These are phyloP conservation scores for Tinea trinotella DNA, from an alignment of 2,888 invertebrate species.

Conservation along the genomic window DNA sequence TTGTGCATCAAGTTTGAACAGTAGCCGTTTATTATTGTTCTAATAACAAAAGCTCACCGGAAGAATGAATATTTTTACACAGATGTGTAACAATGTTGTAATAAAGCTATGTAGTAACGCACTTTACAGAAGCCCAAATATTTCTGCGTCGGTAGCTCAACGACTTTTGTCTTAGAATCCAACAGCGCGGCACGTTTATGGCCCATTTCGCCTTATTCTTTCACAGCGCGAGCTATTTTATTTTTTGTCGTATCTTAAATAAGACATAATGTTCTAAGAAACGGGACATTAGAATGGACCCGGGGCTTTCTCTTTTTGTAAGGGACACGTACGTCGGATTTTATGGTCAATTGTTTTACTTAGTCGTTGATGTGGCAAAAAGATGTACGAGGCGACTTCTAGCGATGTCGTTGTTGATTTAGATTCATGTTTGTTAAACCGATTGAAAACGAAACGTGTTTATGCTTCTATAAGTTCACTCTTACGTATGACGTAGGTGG, in stretches of 20 bases:
- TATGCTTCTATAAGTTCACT: conserved; percentile 33
- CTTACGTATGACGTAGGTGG: conserved; percentile 30
- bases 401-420: conserved; percentile 26
- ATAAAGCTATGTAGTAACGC: conserved; percentile 53
- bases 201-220: conserved; percentile 60
- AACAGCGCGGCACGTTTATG: conserved; percentile 43
- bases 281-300: conserved; percentile 60
- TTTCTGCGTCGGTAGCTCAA: conserved; percentile 52
- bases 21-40: conserved; percentile 39
- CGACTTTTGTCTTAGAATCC: conserved; percentile 56
- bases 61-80: conserved; percentile 23
- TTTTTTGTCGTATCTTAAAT: conserved; percentile 65
- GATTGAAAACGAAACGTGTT: conserved; percentile 38
- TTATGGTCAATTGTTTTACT: conserved; percentile 68
- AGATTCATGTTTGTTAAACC: conserved; percentile 27
- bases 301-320: conserved; percentile 61
- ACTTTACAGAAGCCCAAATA: conserved; percentile 58
- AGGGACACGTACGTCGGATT: conserved; percentile 59
- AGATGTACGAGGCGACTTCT: conserved; percentile 27
- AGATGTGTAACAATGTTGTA: conserved; percentile 56
- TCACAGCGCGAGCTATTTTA: conserved; percentile 49
- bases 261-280: conserved; percentile 70
- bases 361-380: conserved; percentile 51
- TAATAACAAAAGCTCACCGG: conserved; percentile 50
- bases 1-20: neutral